These are phyloP conservation scores for Sternotherus odoratus DNA, from an alignment of 2,797 vertebrate species.

Conservation along the genomic window DNA sequence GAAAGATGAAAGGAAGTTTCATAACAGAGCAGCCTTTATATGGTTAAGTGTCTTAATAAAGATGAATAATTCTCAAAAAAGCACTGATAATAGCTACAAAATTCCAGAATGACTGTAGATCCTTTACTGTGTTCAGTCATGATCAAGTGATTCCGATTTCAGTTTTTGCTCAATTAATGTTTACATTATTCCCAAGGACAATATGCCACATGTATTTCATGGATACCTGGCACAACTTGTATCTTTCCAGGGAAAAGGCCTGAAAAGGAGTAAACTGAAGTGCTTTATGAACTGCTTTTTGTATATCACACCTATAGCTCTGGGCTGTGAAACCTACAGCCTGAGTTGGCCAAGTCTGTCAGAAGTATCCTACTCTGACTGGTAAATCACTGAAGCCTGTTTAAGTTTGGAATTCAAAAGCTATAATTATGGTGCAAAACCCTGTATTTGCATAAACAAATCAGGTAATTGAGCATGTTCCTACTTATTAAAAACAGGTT, in stretches of 20 bases:
- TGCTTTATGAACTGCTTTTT: neutral
- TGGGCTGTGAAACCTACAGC: neutral
- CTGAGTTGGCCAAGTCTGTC: neutral
- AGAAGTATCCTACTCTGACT: neutral
- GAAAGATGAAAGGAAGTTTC: neutral
- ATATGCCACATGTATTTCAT: neutral
- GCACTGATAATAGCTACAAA: neutral
- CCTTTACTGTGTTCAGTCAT: neutral
- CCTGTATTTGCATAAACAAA: neutral
- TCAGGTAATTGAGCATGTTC: neutral
- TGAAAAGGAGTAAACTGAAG: neutral
- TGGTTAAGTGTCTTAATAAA: neutral
- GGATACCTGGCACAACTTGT: neutral
- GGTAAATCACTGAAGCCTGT: neutral
- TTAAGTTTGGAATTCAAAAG: neutral
- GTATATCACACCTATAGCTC: neutral
- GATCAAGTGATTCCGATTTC: neutral
- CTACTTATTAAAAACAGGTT: neutral
- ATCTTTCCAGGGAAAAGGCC: neutral
- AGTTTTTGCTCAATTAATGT: neutral
- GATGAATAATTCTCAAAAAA: neutral
- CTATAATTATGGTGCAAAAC: neutral
- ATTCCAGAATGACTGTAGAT: neutral
- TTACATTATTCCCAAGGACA: neutral
- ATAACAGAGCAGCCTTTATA: neutral